These are phyloP conservation scores for Yponomeuta malinellus DNA, from an alignment of 2,888 invertebrate genomes.

Conservation along the genomic window DNA sequence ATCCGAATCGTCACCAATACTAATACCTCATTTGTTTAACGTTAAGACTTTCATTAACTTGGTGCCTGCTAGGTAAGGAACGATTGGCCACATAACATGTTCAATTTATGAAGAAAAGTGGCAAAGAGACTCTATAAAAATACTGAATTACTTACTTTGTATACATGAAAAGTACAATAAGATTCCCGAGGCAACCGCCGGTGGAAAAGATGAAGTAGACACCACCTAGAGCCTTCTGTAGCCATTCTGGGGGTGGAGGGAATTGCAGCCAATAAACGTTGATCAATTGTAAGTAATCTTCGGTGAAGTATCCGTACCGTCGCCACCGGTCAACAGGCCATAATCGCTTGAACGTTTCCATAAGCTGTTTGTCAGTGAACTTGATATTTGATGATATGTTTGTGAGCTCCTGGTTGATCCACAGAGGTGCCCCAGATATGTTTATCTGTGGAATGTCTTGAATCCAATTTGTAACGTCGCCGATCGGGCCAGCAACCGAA, in stretches of 20 bases:
- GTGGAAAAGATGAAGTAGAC: constrained; percentile 79
- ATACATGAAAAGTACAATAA: constrained; percentile 83
- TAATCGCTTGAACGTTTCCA: constrained; percentile 46
- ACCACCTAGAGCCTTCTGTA: constrained; percentile 77
- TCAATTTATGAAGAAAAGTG: neutral
- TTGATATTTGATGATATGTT: neutral
- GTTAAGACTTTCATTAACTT: neutral
- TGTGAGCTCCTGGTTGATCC: neutral
- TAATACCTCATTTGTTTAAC: neutral
- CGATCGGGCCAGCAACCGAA: neutral
- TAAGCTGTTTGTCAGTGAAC: constrained; percentile 26
- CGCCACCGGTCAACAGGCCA: constrained; percentile 72
- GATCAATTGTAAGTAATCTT: constrained; percentile 75
- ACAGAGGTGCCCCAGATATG: neutral
- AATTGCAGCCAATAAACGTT: constrained; percentile 85
- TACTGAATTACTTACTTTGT: constrained; percentile 72
- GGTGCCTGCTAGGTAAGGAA: neutral
- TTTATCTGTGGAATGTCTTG: neutral
- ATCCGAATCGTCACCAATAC: too few species aligned
- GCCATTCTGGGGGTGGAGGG: constrained; percentile 74
- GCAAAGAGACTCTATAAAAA: neutral
- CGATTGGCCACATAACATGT: too few species aligned
- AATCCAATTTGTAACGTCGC: neutral
- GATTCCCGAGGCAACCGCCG: constrained; percentile 82
- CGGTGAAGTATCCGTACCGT: constrained; percentile 71